Evolutionary conservation across 1,140 invertebrate genomes (phyloP).

Genomic region (Papilio polytes): DNA sequence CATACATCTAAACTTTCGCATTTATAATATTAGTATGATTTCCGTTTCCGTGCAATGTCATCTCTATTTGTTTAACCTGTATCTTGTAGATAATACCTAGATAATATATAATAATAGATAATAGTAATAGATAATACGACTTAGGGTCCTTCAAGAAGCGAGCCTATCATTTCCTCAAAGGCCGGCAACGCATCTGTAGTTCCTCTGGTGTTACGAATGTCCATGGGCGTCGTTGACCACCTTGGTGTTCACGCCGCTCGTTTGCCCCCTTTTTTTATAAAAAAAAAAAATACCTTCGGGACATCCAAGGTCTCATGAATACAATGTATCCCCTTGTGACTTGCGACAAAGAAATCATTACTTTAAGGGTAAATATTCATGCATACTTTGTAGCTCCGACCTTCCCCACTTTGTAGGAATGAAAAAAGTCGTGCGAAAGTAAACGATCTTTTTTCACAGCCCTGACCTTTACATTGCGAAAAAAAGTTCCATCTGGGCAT

Average conservation of each 20-base stretch:
- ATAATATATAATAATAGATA: no score
- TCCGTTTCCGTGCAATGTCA: background rate
- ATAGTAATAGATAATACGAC: no score
- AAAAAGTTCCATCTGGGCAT: background rate
- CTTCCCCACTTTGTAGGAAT: conserved; percentile 1
- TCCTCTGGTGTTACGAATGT: no score
- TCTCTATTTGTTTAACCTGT: background rate
- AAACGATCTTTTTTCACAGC: conserved; percentile 9
- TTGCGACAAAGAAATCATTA: conserved; percentile 22
- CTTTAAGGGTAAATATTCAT: conserved; percentile 28
- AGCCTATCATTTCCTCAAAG: no score
- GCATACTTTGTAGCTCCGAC: conserved; percentile 11
- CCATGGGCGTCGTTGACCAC: no score
- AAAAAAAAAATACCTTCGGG: no score
- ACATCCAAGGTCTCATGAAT: background rate
- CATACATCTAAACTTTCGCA: no score
- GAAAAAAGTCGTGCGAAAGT: background rate
- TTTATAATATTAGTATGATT: no score
- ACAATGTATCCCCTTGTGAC: conserved; percentile 4
- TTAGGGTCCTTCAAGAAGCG: no score
- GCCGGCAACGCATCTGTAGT: no score
- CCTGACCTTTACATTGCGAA: conserved; percentile 9
- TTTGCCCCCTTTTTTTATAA: no score
- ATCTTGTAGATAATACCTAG: background rate
- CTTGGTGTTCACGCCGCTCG: no score